A percentile compares a stretch with the other conserved stretches of the same genome.
phyloP scores from a whole-genome alignment of 2,113 vertebrate species.

The Shinisaurus crocodilurus region DNA sequence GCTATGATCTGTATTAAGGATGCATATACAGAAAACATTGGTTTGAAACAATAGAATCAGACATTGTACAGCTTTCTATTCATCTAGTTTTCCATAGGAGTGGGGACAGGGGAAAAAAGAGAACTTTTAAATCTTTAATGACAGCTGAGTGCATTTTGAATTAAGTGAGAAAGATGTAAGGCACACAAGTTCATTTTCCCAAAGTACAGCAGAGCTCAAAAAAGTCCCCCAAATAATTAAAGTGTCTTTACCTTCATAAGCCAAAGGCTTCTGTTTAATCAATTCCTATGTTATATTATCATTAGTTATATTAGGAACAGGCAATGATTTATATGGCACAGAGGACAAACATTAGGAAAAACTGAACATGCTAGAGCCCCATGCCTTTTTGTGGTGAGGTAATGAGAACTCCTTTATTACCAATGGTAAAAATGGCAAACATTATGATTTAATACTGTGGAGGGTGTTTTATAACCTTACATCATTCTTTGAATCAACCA shows the following conservation, averaged over 20 bases:
- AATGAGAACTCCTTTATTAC: slow-evolving; percentile 53
- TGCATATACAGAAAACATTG: neutral
- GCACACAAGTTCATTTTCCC: slow-evolving; percentile 54
- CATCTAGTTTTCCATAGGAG: neutral
- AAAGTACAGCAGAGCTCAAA: slow-evolving; percentile 50
- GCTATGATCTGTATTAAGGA: neutral
- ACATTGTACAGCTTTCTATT: neutral
- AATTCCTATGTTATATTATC: slow-evolving; percentile 55
- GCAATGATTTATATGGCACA: slow-evolving; percentile 56
- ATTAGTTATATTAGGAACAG: slow-evolving; percentile 66
- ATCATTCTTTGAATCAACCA: slow-evolving; percentile 20
- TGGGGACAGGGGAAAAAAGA: neutral
- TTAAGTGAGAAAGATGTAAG: slow-evolving; percentile 55
- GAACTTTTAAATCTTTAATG: slow-evolving; percentile 37
- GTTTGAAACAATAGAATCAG: slow-evolving; percentile 5
- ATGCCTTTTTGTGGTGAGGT: slow-evolving; percentile 46
- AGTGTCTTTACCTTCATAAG: slow-evolving; percentile 57
- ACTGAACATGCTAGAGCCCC: slow-evolving; percentile 42
- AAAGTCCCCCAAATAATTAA: slow-evolving; percentile 58
- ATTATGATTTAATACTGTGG: slow-evolving; percentile 33
- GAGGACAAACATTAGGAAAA: slow-evolving; percentile 39
- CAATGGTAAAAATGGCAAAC: slow-evolving; percentile 54
- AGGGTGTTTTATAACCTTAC: neutral
- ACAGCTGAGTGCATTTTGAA: slow-evolving; percentile 43
- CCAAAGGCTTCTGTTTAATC: slow-evolving; percentile 16